Evolutionary conservation across 2,113 vertebrate species (phyloP).

Genomic region (Prionailurus bengalensis): DNA sequence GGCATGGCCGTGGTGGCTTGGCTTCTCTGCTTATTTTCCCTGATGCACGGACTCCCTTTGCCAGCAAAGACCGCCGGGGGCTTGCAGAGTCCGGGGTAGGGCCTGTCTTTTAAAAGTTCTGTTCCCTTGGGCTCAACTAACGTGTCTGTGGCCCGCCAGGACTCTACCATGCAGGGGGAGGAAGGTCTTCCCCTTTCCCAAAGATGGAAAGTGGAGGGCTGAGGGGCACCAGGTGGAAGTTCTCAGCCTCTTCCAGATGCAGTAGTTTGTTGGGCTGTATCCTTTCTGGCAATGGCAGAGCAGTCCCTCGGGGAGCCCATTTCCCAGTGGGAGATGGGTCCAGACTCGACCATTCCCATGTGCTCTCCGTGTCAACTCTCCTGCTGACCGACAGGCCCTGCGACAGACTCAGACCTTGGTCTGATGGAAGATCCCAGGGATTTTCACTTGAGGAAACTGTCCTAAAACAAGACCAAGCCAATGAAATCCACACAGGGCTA

Average conservation of each 20-base stretch:
- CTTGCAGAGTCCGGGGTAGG: background rate
- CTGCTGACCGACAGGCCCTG: background rate
- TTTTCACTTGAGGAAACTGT: background rate
- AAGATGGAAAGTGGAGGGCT: background rate
- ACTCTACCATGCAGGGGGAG: background rate
- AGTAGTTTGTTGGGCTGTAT: background rate
- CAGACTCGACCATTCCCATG: background rate
- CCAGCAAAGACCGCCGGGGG: background rate
- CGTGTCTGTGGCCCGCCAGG: background rate
- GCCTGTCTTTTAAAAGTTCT: slow-evolving; percentile 23
- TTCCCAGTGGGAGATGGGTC: background rate
- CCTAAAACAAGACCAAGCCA: background rate
- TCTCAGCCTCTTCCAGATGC: background rate
- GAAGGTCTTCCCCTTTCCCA: background rate
- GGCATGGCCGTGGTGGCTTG: background rate
- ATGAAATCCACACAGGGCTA: background rate
- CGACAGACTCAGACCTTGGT: background rate
- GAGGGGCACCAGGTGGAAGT: background rate
- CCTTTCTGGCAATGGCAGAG: background rate
- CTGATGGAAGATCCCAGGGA: background rate
- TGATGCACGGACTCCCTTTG: slow-evolving; percentile 42
- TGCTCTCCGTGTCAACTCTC: background rate
- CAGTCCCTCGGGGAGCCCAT: background rate
- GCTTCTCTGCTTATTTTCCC: background rate
- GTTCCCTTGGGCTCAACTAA: slow-evolving; percentile 50